Conservation (phyloP, 2,113 vertebrate species). For the Syrmaticus mikado region DNA sequence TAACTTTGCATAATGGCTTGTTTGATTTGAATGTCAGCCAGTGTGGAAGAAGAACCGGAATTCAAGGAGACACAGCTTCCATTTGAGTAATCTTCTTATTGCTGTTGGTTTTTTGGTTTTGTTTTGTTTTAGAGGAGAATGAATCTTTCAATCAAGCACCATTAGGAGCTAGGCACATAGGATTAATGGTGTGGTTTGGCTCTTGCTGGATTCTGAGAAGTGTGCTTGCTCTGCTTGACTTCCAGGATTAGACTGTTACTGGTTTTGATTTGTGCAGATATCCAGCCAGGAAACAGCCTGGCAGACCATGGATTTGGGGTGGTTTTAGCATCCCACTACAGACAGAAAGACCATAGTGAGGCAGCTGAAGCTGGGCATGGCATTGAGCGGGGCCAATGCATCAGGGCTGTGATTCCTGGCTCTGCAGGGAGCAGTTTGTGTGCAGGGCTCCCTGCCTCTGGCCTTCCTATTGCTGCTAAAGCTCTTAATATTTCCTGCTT, state of each 20-base stretch:
- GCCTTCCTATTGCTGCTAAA: not conserved
- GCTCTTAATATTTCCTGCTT: conserved; percentile 58
- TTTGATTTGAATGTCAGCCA: not conserved
- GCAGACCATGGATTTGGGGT: not conserved
- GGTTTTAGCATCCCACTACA: conserved; percentile 1
- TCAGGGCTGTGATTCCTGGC: not conserved
- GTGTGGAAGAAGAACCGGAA: not conserved
- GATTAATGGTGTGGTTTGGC: not conserved
- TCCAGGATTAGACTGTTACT: not conserved
- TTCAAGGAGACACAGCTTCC: not conserved
- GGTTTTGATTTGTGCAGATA: not conserved
- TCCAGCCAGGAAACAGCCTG: not conserved
- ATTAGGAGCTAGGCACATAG: not conserved
- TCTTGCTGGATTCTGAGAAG: conserved; percentile 6
- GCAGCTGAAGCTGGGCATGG: conserved; percentile 1
- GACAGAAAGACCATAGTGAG: not conserved
- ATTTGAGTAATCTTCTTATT: not conserved
- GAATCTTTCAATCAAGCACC: not conserved
- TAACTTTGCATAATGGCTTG: not conserved
- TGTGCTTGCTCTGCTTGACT: not conserved
- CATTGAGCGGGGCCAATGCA: not conserved
- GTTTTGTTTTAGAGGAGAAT: not conserved
- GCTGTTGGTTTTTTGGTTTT: no score
- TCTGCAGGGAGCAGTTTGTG: not conserved
- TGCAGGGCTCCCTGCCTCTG: not conserved